Evolutionary conservation across 1,140 invertebrate genomes (phyloP), one percentile per base, ranked within the genome.

Genomic region (Dryas iulia): DNA sequence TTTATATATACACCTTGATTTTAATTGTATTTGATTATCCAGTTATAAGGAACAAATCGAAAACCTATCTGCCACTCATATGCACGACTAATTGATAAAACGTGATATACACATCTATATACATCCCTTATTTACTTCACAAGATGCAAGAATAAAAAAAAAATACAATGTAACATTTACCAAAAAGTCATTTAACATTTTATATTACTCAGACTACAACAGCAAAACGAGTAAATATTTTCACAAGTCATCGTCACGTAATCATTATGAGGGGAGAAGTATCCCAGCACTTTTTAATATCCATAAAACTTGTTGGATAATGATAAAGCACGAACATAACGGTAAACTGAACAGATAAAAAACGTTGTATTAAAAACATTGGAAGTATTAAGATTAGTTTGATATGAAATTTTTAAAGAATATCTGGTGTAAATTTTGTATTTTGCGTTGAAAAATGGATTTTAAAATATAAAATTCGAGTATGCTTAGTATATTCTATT

Each of bases 161-260:
- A 39, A 2, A 47, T 47, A 47, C 14, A 10, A n/a, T n/a, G n/a
- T 47, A 21, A 18, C 18, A 39, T 39, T 3, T 39, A 21, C 39
- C 21, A 7, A 6, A 10, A 47, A 47, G n/a, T 47, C n/a, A 47
- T 47, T 47, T 21, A 47, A 47, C 8, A 47, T 47, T 21, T 47
- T 47, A 18, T 47, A 47, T 47, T 21, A 47, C 39, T 8, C 39
- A 21, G 39, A 3, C 14, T 18, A 21, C 39, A 21, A 47, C 39
- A 47, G 39, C 18, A 5, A 47, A 47, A 47, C 39, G 14, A 47
- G 39, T 47, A 47, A 47, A 47, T 47, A 47, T 47, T 47, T 47
- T 47, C 39, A 47, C 39, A 47, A 47, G 39, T 47, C 39, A 47
- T 47, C 39, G 39, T 47, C 39, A 47, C 39, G 39, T 47, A 47